Percentiles rank a stretch among this genome's conserved stretches.
phyloP scores from a whole-genome alignment of 2,113 vertebrate species.

The Aspidoscelis tigris region DNA sequence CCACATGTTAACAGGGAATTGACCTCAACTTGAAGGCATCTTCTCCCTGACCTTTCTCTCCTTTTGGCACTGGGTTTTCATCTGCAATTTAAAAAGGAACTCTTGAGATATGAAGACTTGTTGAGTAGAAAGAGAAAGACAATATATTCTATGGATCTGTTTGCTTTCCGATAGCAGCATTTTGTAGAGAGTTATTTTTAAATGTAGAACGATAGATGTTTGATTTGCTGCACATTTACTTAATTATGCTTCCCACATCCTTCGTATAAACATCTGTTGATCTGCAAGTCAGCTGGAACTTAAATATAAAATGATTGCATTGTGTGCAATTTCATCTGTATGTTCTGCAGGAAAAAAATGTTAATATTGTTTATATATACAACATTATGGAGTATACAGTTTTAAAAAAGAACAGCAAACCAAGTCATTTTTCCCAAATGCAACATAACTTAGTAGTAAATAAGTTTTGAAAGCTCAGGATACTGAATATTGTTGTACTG shows the following conservation, averaged over 20 bases:
- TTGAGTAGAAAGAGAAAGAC: conserved; percentile 23
- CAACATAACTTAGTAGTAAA: conserved; percentile 25
- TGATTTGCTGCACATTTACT: conserved; percentile 24
- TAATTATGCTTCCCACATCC: conserved; percentile 27
- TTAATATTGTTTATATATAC: conserved; percentile 33
- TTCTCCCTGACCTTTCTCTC: background rate
- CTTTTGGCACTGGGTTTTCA: conserved; percentile 24
- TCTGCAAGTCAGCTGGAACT: conserved; percentile 18
- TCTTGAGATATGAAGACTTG: conserved; percentile 18
- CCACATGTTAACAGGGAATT: too few species aligned
- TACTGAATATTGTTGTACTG: background rate
- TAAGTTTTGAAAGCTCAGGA: conserved; percentile 32
- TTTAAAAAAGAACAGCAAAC: background rate
- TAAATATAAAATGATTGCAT: conserved; percentile 25
- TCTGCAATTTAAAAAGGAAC: conserved; percentile 43
- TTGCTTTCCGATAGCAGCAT: background rate
- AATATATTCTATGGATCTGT: background rate
- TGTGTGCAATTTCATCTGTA: background rate
- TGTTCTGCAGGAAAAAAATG: conserved; percentile 26
- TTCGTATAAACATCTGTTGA: background rate
- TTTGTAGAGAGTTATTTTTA: conserved; percentile 20
- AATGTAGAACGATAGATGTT: conserved; percentile 6
- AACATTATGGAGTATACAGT: conserved; percentile 13
- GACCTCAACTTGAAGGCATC: too few species aligned
- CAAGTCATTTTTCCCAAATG: background rate